Evolutionary conservation across 2,888 invertebrate species (phyloP).

Genomic region (Pherbina coryleti): DNA sequence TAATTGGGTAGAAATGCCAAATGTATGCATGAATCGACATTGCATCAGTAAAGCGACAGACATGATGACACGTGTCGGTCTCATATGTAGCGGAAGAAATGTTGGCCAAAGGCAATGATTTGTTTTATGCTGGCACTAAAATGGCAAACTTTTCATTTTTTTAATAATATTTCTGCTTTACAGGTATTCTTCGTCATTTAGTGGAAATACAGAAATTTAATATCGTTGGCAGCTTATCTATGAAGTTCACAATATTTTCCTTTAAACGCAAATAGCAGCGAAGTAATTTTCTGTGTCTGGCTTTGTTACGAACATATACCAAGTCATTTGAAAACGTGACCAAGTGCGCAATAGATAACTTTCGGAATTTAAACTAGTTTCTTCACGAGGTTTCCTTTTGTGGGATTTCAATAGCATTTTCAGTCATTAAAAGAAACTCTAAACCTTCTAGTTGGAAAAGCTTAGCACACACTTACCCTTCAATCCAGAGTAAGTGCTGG

Average conservation of each 20-base stretch:
- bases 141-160: too few relatives aligned
- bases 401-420: not conserved
- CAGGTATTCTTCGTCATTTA: too few relatives aligned
- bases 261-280: not conserved
- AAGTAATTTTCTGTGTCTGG: not conserved
- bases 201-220: not conserved
- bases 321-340: not conserved
- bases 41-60: too few relatives aligned
- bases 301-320: not conserved
- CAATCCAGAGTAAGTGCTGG: conserved; percentile 34
- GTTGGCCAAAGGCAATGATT: too few relatives aligned
- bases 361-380: not conserved
- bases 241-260: not conserved
- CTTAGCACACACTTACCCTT: conserved; percentile 13
- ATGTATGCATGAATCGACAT: too few relatives aligned
- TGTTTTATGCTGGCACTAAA: too few relatives aligned
- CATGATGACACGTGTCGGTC: too few relatives aligned
- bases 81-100: too few relatives aligned
- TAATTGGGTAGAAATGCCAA: too few relatives aligned
- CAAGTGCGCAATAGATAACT: not conserved
- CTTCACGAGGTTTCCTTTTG: not conserved
- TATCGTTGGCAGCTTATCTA: conserved; percentile 2
- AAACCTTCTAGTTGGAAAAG: conserved; percentile 1
- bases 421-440: conserved; percentile 3
- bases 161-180: too few relatives aligned